A percentile compares a stretch with the other conserved stretches of the same genome.
These are phyloP conservation scores for Dunckerocampus dactyliophorus DNA, from an alignment of 2,113 vertebrate species.

Conservation along the genomic window DNA sequence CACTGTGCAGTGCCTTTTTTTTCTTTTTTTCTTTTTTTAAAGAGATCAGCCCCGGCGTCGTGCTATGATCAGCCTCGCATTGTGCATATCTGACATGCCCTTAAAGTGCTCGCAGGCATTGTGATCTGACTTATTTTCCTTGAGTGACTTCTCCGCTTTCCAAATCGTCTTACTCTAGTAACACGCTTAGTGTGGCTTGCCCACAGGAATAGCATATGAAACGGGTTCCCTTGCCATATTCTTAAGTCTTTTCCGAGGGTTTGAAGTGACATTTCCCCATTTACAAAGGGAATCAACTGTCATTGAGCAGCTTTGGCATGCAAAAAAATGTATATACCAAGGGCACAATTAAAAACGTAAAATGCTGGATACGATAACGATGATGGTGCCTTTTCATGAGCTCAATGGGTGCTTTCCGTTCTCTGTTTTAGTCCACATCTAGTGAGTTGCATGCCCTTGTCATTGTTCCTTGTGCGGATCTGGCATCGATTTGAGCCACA, in stretches of 20 bases:
- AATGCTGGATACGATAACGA: too few relatives aligned
- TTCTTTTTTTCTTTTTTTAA: slow-evolving; percentile 27
- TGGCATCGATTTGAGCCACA: too few relatives aligned
- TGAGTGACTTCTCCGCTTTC: slow-evolving; percentile 58
- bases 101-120: slow-evolving; percentile 53
- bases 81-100: slow-evolving; percentile 60
- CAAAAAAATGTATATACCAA: too few relatives aligned
- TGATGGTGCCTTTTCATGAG: too few relatives aligned
- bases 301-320: slow-evolving; percentile 40
- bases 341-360: too few relatives aligned
- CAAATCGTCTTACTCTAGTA: slow-evolving; percentile 65
- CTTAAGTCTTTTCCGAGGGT: slow-evolving; percentile 48
- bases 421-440: too few relatives aligned
- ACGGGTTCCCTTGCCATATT: slow-evolving; percentile 57
- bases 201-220: slow-evolving; percentile 63
- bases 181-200: slow-evolving; percentile 65
- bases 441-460: too few relatives aligned
- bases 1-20: slow-evolving; percentile 22
- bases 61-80: slow-evolving; percentile 53
- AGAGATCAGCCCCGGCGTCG: slow-evolving; percentile 45
- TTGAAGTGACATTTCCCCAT: slow-evolving; percentile 52
- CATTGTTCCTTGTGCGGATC: too few relatives aligned
- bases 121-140: slow-evolving; percentile 64
- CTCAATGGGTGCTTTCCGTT: too few relatives aligned
- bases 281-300: slow-evolving; percentile 57